phyloP scores from a whole-genome alignment of 2,888 invertebrate genomes.

The Drosophila cognata region DNA sequence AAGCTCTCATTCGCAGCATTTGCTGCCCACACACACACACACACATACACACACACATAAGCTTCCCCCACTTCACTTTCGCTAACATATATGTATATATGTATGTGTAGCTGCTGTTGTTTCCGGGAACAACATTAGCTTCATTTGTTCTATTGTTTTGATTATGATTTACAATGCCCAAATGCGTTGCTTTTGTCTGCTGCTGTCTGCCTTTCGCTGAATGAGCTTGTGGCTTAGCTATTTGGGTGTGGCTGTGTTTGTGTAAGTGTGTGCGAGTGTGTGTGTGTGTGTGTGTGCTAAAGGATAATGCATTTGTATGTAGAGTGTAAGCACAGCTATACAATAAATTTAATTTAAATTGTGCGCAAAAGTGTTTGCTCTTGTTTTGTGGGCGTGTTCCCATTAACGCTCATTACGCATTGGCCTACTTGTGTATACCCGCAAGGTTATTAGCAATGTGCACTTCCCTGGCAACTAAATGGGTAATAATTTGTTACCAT shows the following conservation, averaged over 20 bases:
- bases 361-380: conserved; percentile 44
- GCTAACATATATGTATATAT: conserved; percentile 21
- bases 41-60: conserved; percentile 1
- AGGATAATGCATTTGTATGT: conserved; percentile 64
- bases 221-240: conserved; percentile 60
- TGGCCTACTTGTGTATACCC: conserved; percentile 16
- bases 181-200: conserved; percentile 73
- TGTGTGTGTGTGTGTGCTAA: conserved; percentile 34
- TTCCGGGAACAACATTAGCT: conserved; percentile 73
- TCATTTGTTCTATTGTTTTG: conserved; percentile 82
- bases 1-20: neutral
- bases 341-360: conserved; percentile 74
- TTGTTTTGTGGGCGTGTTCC: conserved; percentile 21
- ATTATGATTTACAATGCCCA: conserved; percentile 82
- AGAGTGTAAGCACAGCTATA: conserved; percentile 39
- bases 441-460: conserved; percentile 31
- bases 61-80: neutral
- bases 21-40: conserved; percentile 1
- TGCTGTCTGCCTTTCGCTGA: conserved; percentile 51
- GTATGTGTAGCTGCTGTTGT: conserved; percentile 45
- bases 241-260: conserved; percentile 4
- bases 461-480: neutral
- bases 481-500: neutral
- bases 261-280: conserved; percentile 12
- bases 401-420: conserved; percentile 67